Evolutionary conservation across 2,113 vertebrate genomes (phyloP), one percentile per base, ranked within the genome.

Genomic region (Dascyllus trimaculatus): DNA sequence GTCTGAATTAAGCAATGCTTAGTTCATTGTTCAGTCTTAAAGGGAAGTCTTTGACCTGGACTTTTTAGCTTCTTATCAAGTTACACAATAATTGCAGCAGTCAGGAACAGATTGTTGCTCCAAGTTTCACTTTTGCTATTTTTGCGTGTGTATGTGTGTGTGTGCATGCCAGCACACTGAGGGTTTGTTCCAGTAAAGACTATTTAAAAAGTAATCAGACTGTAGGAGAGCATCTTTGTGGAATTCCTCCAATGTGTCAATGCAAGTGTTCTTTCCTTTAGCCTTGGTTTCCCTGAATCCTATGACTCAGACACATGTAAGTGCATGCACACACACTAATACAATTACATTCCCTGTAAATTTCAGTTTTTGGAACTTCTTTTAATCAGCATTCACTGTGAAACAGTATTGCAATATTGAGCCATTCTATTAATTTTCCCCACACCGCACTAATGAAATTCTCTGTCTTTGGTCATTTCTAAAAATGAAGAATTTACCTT

Each of bases 241-340:
- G 91, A 93, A 94, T 94, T 92, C 89, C 85, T 89, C 49, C 73
- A 78, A 32, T 93, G 82, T 93, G 82, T 92, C 85, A 92, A 82
- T 82, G 82, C 63, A 81, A 75, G 73, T 80, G 82, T 81, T 86
- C 76, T 77, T 91, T 87, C 88, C 82, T 83, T 86, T 58, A 63
- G 58, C 83, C 87, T 56, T 72, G 51, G 73, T 87, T 94, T 94
- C 91, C 91, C 88, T 92, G 91, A 95, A 94, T 88, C 62, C 66
- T 59, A 51, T 94, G 92, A 94, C 66, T 95, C 93, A 95, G 63
- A 24, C 24, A 58, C 60, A 72, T 22, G 48, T 71, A 48, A 62
- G 11, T 65, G 56, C 35, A 59, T 48, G 46, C 71, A 66, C 48
- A 11, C 9, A 46, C n/a, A 75, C 48, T 35, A 9, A 35, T 8